These are phyloP conservation scores for Ranitomeya imitator DNA, from an alignment of 2,113 vertebrate genomes.

Conservation along the genomic window DNA sequence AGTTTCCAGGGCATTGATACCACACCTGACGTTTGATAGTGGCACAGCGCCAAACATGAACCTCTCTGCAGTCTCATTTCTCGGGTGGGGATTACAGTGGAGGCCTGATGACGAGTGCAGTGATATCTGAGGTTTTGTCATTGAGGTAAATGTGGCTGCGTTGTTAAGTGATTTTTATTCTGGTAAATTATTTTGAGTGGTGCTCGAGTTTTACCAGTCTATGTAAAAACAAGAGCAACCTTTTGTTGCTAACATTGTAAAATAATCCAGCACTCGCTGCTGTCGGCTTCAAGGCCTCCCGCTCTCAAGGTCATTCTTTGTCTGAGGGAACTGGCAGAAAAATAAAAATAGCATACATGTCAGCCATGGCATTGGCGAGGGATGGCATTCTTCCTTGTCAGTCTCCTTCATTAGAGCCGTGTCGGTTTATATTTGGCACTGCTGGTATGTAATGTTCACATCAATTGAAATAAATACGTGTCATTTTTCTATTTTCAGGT, in stretches of 20 bases:
- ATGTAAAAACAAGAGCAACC: constrained; percentile 2
- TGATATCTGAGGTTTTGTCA: not conserved
- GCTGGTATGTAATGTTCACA: no score
- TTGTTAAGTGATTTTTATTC: not conserved
- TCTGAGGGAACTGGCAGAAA: constrained; percentile 28
- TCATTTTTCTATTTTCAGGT: no score
- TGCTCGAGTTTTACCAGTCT: not conserved
- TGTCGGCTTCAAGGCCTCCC: constrained; percentile 40
- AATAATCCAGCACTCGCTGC: constrained; percentile 43
- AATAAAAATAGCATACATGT: constrained; percentile 46
- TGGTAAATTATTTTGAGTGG: not conserved
- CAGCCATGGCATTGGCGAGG: constrained; percentile 22
- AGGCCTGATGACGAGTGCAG: no score
- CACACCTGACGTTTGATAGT: not conserved
- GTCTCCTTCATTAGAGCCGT: not conserved
- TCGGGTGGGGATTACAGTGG: not conserved
- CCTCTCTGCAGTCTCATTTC: not conserved
- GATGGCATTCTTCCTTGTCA: constrained; percentile 5
- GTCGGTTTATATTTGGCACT: not conserved
- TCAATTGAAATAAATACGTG: no score
- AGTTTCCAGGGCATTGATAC: not conserved
- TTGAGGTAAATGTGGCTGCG: not conserved
- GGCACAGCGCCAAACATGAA: not conserved
- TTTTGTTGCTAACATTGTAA: constrained; percentile 35
- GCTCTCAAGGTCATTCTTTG: constrained; percentile 52